Evolutionary conservation across 2,113 vertebrate species (phyloP).

Genomic region (Sturnira hondurensis): DNA sequence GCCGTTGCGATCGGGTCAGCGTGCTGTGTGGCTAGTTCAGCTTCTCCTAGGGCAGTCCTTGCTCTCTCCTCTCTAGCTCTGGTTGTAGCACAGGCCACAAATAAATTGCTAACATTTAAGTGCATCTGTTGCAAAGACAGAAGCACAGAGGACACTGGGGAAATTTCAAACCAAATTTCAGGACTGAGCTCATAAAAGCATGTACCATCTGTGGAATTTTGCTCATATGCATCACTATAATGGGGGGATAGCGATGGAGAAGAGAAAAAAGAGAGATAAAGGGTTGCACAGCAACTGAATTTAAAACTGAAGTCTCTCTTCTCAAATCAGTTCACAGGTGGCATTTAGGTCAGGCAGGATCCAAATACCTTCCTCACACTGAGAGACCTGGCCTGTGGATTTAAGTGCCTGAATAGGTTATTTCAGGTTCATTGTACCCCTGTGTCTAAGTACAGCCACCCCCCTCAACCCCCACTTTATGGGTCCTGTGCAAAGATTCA

Average conservation of each 20-base stretch:
- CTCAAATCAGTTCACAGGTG: not conserved
- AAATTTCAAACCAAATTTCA: conserved; percentile 75
- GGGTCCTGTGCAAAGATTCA: not conserved
- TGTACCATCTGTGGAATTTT: conserved; percentile 54
- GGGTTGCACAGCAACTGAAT: not conserved
- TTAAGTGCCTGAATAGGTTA: not conserved
- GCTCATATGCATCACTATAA: conserved; percentile 50
- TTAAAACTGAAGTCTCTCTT: not conserved
- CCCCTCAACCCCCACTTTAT: rapidly evolving
- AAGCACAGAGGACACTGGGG: conserved; percentile 67
- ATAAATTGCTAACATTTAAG: conserved; percentile 74
- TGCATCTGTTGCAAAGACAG: conserved; percentile 78
- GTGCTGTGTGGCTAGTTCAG: not conserved
- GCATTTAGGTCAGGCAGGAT: not conserved
- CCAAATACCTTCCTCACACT: not conserved
- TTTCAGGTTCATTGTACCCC: not conserved
- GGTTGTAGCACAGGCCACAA: conserved; percentile 66
- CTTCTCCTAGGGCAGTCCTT: not conserved
- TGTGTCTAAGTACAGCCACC: not conserved
- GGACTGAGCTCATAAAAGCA: conserved; percentile 65
- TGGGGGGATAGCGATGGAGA: not conserved
- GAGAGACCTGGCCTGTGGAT: not conserved
- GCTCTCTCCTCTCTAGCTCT: conserved; percentile 60
- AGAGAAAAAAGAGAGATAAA: not conserved
- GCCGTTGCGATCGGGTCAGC: not conserved